These are phyloP conservation scores for Meloidogyne chitwoodi DNA, from an alignment of 1,140 invertebrate species.

Conservation along the genomic window DNA sequence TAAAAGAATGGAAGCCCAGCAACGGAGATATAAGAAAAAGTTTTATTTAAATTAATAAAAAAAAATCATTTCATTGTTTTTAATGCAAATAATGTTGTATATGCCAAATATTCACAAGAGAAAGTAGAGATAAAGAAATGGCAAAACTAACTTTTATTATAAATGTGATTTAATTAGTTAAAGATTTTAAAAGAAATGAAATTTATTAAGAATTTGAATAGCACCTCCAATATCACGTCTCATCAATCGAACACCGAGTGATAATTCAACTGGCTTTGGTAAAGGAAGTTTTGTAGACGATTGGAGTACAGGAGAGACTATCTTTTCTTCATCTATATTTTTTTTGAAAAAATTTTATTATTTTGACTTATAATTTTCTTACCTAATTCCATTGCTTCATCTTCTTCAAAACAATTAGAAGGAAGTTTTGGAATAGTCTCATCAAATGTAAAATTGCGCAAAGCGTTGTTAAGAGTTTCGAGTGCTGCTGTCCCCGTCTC, in stretches of 20 bases:
- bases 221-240: constrained; percentile 7
- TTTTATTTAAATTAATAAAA: background rate
- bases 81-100: too few relatives aligned
- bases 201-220: background rate
- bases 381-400: constrained; percentile 1
- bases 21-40: background rate
- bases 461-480: constrained; percentile 7
- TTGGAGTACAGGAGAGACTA: background rate
- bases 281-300: background rate
- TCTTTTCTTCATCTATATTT: background rate
- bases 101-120: too few relatives aligned
- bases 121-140: too few relatives aligned
- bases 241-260: background rate
- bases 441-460: constrained; percentile 14
- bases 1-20: background rate
- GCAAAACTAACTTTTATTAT: too few relatives aligned
- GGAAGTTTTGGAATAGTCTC: constrained; percentile 22
- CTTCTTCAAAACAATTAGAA: background rate
- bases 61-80: too few relatives aligned
- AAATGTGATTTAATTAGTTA: too few relatives aligned
- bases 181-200: background rate
- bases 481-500: constrained; percentile 24
- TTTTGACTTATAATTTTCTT: background rate
- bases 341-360: background rate
- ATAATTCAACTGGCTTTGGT: constrained; percentile 11